phyloP scores from a whole-genome alignment of 2,113 vertebrate genomes.

The Lamprotornis superbus region DNA sequence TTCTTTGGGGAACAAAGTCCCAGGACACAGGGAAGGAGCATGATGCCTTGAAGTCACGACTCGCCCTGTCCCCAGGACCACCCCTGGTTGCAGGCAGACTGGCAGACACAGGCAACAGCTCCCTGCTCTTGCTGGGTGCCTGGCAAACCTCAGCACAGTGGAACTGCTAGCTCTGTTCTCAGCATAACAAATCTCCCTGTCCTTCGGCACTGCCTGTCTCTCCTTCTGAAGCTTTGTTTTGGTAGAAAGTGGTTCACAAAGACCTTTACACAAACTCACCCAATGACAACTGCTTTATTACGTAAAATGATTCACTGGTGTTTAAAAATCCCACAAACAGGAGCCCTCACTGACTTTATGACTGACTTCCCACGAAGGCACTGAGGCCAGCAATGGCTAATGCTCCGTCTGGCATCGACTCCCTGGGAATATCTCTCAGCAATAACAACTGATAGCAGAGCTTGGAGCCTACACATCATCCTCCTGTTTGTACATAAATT shows the following conservation, averaged over 20 bases:
- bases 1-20: not conserved
- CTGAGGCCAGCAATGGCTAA: constrained; percentile 33
- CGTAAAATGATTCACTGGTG: constrained; percentile 46
- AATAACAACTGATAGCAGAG: constrained; percentile 64
- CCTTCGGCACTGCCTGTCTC: not conserved
- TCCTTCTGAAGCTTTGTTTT: not conserved
- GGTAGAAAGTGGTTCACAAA: not conserved
- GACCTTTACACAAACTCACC: constrained; percentile 13
- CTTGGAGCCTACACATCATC: constrained; percentile 46
- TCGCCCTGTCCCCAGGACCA: rapidly evolving
- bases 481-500: constrained; percentile 63
- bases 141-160: not conserved
- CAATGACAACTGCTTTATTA: not conserved
- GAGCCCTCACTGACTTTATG: constrained; percentile 24
- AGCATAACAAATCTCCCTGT: not conserved
- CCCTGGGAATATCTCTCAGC: constrained; percentile 40
- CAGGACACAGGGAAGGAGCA: not conserved
- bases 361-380: constrained; percentile 51
- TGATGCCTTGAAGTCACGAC: not conserved
- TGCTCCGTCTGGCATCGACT: constrained; percentile 46
- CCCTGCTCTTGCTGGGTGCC: not conserved
- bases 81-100: rapidly evolving
- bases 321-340: constrained; percentile 58
- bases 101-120: not conserved
- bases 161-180: not conserved